phyloP scores from a whole-genome alignment of 2,888 invertebrate species.

The Amiota minor region DNA sequence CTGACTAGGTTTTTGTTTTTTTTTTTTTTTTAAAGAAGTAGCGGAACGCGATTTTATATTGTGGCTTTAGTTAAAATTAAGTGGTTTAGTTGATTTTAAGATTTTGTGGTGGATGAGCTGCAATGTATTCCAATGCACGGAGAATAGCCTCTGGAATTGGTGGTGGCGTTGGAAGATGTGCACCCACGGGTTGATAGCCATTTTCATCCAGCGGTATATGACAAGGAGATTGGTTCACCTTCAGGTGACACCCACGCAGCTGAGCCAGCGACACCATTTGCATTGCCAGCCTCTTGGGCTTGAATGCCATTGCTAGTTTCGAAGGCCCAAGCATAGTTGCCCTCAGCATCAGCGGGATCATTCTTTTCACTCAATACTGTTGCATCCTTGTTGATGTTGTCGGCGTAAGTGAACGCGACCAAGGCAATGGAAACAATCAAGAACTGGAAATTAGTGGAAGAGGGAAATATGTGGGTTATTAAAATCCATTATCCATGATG shows the following conservation, averaged over 20 bases:
- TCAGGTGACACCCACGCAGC: conserved; percentile 75
- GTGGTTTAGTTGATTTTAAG: not conserved
- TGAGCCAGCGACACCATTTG: conserved; percentile 75
- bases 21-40: not conserved
- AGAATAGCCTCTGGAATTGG: conserved; percentile 76
- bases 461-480: not conserved
- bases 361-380: conserved; percentile 73
- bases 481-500: conserved; percentile 6
- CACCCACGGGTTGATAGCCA: conserved; percentile 75
- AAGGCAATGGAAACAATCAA: conserved; percentile 53
- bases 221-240: conserved; percentile 71
- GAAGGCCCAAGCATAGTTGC: conserved; percentile 71
- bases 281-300: conserved; percentile 75
- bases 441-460: conserved; percentile 49
- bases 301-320: conserved; percentile 78
- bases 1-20: conserved; percentile 14
- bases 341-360: conserved; percentile 73
- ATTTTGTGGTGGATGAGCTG: conserved; percentile 64
- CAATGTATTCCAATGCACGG: conserved; percentile 74
- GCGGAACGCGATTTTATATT: not conserved
- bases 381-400: conserved; percentile 70
- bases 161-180: conserved; percentile 74
- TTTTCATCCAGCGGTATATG: conserved; percentile 77
- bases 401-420: conserved; percentile 64
- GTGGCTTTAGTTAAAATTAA: not conserved